Evolutionary conservation across 2,113 vertebrate genomes (phyloP).

Genomic region (Alethe diademata): DNA sequence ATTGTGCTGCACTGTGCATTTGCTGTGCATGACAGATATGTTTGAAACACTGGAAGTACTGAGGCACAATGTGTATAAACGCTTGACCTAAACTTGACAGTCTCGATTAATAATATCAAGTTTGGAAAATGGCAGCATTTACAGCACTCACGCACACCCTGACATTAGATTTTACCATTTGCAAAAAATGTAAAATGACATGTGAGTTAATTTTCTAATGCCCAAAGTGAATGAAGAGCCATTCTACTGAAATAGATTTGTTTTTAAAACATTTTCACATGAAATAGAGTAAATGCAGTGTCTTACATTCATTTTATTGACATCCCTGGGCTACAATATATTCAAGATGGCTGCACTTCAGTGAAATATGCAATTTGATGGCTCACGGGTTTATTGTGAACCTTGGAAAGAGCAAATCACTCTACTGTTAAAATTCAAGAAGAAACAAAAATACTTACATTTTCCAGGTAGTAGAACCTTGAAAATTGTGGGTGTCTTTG

Average conservation of each 20-base stretch:
- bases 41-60: constrained; percentile 27
- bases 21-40: background rate
- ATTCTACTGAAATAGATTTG: background rate
- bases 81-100: constrained; percentile 58
- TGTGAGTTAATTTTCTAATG: background rate
- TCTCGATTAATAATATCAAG: constrained; percentile 22
- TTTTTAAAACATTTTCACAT: background rate
- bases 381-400: background rate
- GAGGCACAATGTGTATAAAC: constrained; percentile 36
- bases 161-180: background rate
- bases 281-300: background rate
- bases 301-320: background rate
- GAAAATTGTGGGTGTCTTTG: background rate
- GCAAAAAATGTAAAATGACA: background rate
- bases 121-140: background rate
- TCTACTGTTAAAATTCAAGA: background rate
- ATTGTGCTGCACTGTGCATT: background rate
- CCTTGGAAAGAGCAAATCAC: background rate
- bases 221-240: background rate
- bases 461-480: background rate
- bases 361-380: background rate
- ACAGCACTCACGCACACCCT: background rate
- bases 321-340: background rate
- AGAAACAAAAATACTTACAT: background rate
- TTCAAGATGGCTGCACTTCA: background rate